These are phyloP conservation scores for Rhea americana DNA, from an alignment of 2,113 vertebrate genomes.

Conservation along the genomic window DNA sequence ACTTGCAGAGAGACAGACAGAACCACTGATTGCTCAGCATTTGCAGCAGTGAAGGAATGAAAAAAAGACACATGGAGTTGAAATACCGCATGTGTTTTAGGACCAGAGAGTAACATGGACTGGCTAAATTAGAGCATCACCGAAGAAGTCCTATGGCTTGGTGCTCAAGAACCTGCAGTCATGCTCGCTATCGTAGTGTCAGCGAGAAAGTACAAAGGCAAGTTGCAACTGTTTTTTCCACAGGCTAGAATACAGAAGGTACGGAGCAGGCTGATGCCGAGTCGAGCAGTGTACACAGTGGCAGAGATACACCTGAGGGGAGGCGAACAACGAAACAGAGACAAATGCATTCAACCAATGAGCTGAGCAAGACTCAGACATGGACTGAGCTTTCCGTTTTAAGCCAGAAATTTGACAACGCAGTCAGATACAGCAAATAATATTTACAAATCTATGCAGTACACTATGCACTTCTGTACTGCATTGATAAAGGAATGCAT, in stretches of 20 bases:
- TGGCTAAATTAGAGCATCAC: background rate
- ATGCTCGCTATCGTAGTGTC: background rate
- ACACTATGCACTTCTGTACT: background rate
- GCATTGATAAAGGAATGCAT: rapidly evolving
- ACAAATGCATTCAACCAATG: background rate
- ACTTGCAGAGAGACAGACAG: background rate
- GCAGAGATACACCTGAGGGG: background rate
- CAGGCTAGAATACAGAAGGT: too few relatives aligned
- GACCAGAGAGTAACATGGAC: background rate
- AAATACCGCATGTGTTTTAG: background rate
- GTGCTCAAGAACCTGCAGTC: background rate
- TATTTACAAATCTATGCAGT: background rate
- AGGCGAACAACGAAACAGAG: background rate
- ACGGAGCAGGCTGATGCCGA: background rate
- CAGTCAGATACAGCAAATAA: background rate
- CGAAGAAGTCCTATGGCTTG: background rate
- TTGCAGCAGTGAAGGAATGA: background rate
- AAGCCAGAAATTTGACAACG: background rate
- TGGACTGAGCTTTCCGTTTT: background rate
- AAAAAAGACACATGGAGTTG: background rate
- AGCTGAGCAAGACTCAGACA: background rate
- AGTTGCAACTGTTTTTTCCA: too few relatives aligned
- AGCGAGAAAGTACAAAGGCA: too few relatives aligned
- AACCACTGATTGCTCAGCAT: background rate
- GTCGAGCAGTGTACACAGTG: rapidly evolving